Conservation (phyloP, 2,797 vertebrate genomes). For the Xiphorhynchus erythropygius region DNA sequence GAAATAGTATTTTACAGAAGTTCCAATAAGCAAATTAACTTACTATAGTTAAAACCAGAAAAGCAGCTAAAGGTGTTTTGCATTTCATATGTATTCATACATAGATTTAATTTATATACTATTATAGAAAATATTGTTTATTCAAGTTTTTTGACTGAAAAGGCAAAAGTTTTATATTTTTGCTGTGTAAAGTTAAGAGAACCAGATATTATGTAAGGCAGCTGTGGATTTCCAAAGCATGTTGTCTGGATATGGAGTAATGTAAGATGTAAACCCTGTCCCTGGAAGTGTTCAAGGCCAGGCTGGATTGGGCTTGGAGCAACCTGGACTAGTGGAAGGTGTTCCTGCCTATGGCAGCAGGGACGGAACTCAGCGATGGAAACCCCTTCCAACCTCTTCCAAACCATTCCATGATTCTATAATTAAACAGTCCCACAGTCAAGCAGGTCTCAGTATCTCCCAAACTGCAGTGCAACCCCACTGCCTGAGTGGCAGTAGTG, state of each 20-base stretch:
- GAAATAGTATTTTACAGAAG: neutral
- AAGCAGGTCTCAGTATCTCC: neutral
- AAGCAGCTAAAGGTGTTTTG: neutral
- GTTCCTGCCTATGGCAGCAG: neutral
- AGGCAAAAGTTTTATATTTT: neutral
- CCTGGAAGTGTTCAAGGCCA: neutral
- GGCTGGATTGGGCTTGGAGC: neutral
- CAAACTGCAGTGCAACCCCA: neutral
- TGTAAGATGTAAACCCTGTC: neutral
- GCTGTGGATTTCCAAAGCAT: neutral
- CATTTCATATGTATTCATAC: neutral
- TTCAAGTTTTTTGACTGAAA: neutral
- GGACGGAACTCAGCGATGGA: neutral
- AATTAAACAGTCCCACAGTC: neutral
- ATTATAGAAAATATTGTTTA: neutral
- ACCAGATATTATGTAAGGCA: neutral
- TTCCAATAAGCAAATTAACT: neutral
- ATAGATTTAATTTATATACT: neutral
- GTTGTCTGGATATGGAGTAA: neutral
- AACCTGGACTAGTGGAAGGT: neutral
- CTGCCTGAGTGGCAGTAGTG: neutral
- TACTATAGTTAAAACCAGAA: neutral
- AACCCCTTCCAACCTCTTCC: neutral
- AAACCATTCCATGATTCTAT: neutral
- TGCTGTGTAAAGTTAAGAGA: neutral